phyloP scores from a whole-genome alignment of 1,140 invertebrate species.

The Drosophila repletoides region DNA sequence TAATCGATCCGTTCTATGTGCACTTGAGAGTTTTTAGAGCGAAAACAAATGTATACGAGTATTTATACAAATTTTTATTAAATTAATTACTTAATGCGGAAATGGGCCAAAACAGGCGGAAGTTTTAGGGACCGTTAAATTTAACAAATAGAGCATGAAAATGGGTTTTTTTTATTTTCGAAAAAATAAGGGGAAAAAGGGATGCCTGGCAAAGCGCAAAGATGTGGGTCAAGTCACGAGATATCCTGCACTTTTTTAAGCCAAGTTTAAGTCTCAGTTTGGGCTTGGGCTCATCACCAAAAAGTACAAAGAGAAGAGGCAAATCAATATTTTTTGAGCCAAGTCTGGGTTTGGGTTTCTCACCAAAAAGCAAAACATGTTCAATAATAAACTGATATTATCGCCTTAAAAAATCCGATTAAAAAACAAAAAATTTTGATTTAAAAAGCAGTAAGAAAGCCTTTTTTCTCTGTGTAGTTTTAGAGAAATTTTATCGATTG shows the following conservation, averaged over 20 bases:
- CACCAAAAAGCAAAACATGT: too few species aligned
- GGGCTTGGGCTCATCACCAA: too few species aligned
- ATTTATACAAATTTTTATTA: constrained; percentile 70
- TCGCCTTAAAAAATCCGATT: too few species aligned
- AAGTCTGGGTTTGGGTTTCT: too few species aligned
- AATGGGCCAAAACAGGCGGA: constrained; percentile 44
- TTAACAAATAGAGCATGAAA: constrained; percentile 62
- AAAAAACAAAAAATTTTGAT: too few species aligned
- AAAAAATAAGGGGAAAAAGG: neutral
- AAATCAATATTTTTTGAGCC: too few species aligned
- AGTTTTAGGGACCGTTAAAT: constrained; percentile 23
- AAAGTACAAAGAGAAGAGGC: too few species aligned
- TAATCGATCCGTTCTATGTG: constrained; percentile 34
- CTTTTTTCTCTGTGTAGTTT: neutral
- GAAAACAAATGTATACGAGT: too few species aligned
- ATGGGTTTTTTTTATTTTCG: neutral
- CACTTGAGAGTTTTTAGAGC: constrained; percentile 82
- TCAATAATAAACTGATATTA: too few species aligned
- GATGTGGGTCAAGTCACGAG: constrained; percentile 4
- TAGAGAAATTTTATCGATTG: neutral
- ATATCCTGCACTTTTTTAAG: too few species aligned
- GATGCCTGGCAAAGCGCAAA: neutral
- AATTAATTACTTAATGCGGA: constrained; percentile 65
- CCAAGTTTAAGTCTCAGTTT: too few species aligned
- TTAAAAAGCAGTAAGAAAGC: neutral